Percentiles rank a stretch among this genome's conserved stretches.
phyloP scores from a whole-genome alignment of 2,113 vertebrate genomes.

The Silurus asotus region DNA sequence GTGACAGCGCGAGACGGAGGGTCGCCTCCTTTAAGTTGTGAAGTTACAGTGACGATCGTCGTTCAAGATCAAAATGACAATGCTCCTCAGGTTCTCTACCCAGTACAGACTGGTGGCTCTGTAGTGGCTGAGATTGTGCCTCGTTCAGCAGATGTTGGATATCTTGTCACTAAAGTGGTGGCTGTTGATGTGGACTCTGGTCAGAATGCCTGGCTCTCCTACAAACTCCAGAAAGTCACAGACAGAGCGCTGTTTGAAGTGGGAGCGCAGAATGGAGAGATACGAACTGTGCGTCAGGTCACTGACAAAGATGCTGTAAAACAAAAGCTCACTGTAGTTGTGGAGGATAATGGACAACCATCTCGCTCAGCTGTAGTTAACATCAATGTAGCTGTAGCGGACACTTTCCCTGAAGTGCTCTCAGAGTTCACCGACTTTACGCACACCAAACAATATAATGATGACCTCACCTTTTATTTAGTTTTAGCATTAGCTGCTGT shows the following conservation, averaged over 20 bases:
- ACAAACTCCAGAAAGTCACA: conserved; percentile 48
- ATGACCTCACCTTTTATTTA: conserved; percentile 11
- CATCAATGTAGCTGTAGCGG: too few species aligned
- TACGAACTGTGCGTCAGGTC: conserved; percentile 43
- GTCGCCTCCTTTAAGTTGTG: conserved; percentile 54
- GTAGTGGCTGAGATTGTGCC: conserved; percentile 66
- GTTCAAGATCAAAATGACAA: conserved; percentile 75
- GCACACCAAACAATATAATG: conserved; percentile 6
- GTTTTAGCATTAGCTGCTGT: too few species aligned
- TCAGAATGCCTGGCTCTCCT: conserved; percentile 49
- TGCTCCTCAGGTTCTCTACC: conserved; percentile 64
- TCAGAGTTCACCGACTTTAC: neutral
- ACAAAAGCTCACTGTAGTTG: too few species aligned
- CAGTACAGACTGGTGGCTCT: conserved; percentile 57
- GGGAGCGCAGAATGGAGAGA: conserved; percentile 51
- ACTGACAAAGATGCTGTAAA: conserved; percentile 32
- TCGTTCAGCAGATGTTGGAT: conserved; percentile 56
- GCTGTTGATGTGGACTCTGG: conserved; percentile 56
- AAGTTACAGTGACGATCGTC: conserved; percentile 45
- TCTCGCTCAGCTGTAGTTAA: too few species aligned
- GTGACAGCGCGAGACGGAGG: conserved; percentile 59
- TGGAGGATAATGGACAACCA: too few species aligned
- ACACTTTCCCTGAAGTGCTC: too few species aligned
- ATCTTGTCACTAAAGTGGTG: conserved; percentile 54
- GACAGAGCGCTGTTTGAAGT: conserved; percentile 53